Conservation (phyloP, 1,140 invertebrate species). For the Drosophila mojavensis region DNA sequence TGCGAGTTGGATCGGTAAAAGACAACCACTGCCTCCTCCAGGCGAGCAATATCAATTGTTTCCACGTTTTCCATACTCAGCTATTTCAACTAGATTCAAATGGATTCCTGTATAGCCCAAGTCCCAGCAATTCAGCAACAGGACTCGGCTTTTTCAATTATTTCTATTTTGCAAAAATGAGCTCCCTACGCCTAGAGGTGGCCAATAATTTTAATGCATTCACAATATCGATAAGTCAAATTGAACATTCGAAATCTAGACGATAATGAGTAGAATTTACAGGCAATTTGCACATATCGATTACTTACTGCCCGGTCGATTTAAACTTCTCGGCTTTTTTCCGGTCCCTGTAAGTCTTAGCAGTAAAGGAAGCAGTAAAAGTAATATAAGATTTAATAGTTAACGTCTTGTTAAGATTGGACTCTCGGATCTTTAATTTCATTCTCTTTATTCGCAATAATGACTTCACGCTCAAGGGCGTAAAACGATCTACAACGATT, state of each 20-base stretch:
- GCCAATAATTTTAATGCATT: background rate
- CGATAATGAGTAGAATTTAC: background rate
- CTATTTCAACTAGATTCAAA: background rate
- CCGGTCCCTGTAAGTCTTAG: too few relatives aligned
- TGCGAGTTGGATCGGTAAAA: slow-evolving; percentile 80
- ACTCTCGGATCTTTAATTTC: too few relatives aligned
- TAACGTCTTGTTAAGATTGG: too few relatives aligned
- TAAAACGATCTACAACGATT: too few relatives aligned
- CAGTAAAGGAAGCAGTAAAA: too few relatives aligned
- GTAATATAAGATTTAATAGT: too few relatives aligned
- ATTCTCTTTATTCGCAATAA: too few relatives aligned
- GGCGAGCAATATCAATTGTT: slow-evolving; percentile 66
- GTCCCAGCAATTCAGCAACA: slow-evolving; percentile 33
- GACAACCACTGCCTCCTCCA: slow-evolving; percentile 77
- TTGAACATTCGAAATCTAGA: background rate
- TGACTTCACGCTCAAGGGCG: too few relatives aligned
- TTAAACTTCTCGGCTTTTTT: too few relatives aligned
- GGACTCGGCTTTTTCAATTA: slow-evolving; percentile 36
- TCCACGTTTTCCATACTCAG: slow-evolving; percentile 50
- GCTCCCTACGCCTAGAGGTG: slow-evolving; percentile 30
- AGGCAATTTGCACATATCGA: background rate
- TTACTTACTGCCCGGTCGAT: too few relatives aligned
- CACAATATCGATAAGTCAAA: slow-evolving; percentile 5
- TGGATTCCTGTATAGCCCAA: slow-evolving; percentile 25
- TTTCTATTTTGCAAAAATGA: slow-evolving; percentile 43